These are phyloP conservation scores for Struthidea cinerea DNA, from an alignment of 2,113 vertebrate genomes.

Conservation along the genomic window DNA sequence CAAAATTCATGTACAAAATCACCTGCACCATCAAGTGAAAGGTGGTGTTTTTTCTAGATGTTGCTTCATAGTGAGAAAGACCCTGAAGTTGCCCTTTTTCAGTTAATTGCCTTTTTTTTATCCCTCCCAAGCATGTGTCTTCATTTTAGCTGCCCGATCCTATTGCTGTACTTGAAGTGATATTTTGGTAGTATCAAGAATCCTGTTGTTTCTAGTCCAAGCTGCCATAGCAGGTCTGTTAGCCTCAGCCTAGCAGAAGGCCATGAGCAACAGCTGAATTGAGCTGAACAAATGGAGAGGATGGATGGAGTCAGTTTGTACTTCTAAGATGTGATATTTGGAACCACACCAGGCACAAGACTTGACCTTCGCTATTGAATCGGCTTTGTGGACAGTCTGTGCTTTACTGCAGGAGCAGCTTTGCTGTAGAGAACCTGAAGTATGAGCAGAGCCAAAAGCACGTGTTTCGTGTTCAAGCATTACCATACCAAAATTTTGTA, in stretches of 20 bases:
- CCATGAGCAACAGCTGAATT: not conserved
- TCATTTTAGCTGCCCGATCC: not conserved
- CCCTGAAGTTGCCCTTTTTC: not conserved
- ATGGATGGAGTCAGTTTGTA: not conserved
- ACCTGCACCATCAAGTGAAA: not conserved
- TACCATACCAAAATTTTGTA: not conserved
- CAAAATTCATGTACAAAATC: not conserved
- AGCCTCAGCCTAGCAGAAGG: not conserved
- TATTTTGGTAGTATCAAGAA: not conserved
- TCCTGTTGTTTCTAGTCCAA: not conserved
- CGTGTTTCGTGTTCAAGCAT: not conserved
- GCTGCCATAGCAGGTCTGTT: not conserved
- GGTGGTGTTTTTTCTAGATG: accelerated
- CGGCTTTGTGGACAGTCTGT: not conserved
- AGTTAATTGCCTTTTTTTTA: not conserved
- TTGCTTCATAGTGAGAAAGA: not conserved
- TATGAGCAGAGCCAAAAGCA: not conserved
- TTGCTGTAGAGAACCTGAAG: not conserved
- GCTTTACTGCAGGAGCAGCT: not conserved
- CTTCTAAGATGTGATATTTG: not conserved
- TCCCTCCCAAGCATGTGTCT: not conserved
- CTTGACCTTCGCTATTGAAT: not conserved
- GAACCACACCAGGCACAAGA: not conserved
- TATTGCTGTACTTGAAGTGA: not conserved
- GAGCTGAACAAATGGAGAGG: not conserved